These are phyloP conservation scores for Mionectes olivaceus DNA, from an alignment of 2,797 vertebrate genomes.

Conservation along the genomic window DNA sequence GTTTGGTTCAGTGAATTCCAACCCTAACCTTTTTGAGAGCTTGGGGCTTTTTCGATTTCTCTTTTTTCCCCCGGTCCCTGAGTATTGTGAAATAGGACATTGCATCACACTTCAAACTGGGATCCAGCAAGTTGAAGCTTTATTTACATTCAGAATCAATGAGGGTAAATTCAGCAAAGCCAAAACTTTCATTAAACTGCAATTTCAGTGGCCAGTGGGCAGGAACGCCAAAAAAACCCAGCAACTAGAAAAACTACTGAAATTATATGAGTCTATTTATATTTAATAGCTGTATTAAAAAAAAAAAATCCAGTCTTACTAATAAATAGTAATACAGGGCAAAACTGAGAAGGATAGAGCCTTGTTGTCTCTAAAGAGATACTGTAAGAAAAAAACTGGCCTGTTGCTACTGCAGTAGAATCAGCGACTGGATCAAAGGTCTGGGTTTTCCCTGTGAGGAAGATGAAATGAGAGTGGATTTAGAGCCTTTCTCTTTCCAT, in stretches of 20 bases:
- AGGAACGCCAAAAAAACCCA: not conserved
- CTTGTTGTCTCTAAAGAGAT: not conserved
- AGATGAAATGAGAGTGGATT: not conserved
- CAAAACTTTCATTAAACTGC: constrained; percentile 24
- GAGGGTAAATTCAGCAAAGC: constrained; percentile 1
- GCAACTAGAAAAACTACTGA: not conserved
- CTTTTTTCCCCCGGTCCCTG: accelerated
- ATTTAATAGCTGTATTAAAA: not conserved
- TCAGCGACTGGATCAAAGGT: not conserved
- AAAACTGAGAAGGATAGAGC: not conserved
- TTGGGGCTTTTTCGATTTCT: not conserved
- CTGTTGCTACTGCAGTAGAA: not conserved
- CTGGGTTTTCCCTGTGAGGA: not conserved
- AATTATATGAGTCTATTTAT: not conserved
- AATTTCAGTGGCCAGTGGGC: not conserved
- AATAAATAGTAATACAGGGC: not conserved
- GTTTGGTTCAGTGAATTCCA: not conserved
- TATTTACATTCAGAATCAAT: constrained; percentile 41
- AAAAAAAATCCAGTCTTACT: not conserved
- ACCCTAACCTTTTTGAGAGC: not conserved
- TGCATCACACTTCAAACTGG: not conserved
- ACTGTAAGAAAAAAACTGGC: not conserved
- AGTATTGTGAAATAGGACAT: constrained; percentile 3
- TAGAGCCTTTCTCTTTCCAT: not conserved
- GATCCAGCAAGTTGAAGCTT: constrained; percentile 15